A percentile compares a stretch with the other conserved stretches of the same genome.
phyloP scores from a whole-genome alignment of 2,888 invertebrate species.

The Capitulum mitella region DNA sequence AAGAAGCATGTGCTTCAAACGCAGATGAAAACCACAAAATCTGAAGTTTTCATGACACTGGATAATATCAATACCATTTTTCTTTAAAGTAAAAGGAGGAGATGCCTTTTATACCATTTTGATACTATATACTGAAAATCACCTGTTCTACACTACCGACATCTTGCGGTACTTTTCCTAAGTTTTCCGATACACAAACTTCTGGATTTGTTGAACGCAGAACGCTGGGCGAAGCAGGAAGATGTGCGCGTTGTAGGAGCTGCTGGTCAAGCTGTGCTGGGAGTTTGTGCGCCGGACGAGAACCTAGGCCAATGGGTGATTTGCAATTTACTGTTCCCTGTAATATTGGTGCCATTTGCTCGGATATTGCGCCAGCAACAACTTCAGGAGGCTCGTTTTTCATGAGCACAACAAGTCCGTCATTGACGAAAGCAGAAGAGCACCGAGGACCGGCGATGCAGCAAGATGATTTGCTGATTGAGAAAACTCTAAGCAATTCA shows the following conservation, averaged over 20 bases:
- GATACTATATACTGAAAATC: not conserved
- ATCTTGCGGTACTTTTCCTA: not conserved
- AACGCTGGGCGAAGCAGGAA: conserved; percentile 10
- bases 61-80: too few species aligned
- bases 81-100: too few species aligned
- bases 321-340: not conserved
- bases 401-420: not conserved
- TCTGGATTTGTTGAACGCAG: conserved; percentile 12
- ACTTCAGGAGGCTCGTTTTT: not conserved
- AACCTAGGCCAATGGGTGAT: not conserved
- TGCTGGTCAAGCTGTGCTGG: not conserved
- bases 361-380: not conserved
- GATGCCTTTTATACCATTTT: too few species aligned
- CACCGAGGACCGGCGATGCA: not conserved
- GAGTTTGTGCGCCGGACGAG: not conserved
- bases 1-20: too few species aligned
- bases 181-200: conserved; percentile 23
- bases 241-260: not conserved
- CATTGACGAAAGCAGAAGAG: not conserved
- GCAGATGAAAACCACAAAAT: too few species aligned
- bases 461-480: not conserved
- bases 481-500: not conserved
- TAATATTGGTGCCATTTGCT: not conserved
- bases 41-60: too few species aligned
- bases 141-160: not conserved